Conservation (phyloP, 2,113 vertebrate species). For the Suncus etruscus region DNA sequence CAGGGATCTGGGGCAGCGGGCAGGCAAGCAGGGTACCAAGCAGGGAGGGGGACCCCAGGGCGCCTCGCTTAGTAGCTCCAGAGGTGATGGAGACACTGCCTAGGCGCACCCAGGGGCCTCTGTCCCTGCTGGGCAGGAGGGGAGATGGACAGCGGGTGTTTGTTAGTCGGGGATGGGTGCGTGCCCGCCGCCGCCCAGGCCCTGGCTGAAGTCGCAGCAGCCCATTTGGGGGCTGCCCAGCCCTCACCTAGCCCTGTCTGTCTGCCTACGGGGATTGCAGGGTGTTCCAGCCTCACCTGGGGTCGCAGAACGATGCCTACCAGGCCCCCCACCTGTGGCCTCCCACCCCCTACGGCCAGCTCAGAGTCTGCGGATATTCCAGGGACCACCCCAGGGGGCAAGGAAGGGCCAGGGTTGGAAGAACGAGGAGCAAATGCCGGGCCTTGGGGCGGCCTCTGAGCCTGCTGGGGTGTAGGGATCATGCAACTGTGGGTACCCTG, state of each 20-base stretch:
- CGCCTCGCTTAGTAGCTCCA: too few relatives aligned
- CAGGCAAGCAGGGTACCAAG: background rate
- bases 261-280: background rate
- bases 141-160: background rate
- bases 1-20: background rate
- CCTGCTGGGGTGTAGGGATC: too few relatives aligned
- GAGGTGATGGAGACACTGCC: too few relatives aligned
- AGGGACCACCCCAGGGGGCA: too few relatives aligned
- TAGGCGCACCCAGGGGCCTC: accelerated
- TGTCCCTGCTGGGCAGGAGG: background rate
- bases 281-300: too few relatives aligned
- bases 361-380: too few relatives aligned
- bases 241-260: slow-evolving; percentile 55
- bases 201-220: background rate
- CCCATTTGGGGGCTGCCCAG: slow-evolving; percentile 65
- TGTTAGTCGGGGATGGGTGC: background rate
- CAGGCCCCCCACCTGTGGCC: too few relatives aligned
- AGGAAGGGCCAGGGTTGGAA: background rate
- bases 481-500: too few relatives aligned
- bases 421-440: background rate
- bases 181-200: background rate
- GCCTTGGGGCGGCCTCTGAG: too few relatives aligned
- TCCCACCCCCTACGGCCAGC: too few relatives aligned
- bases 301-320: background rate
- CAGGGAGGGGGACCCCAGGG: background rate